Evolutionary conservation across 1,140 invertebrate genomes (phyloP), one percentile per base, ranked within the genome.

Genomic region (Penaeus chinensis): DNA sequence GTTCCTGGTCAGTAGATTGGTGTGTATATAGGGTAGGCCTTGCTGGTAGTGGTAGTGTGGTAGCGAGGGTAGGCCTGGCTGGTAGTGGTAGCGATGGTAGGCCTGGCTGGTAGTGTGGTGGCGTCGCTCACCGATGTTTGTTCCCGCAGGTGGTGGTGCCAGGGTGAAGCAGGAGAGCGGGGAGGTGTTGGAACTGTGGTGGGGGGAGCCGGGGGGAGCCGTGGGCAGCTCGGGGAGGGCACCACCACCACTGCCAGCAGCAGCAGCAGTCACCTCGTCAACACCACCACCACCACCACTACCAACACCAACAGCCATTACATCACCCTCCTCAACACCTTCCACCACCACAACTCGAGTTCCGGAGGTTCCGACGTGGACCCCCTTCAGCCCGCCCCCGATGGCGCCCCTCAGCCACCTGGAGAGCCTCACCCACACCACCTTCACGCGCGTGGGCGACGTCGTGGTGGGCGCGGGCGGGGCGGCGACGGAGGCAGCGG

Each of bases 121-220:
- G 22, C 24, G 20, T 24, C 77, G 42, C 47, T 60, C 19, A 54
- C 54, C 54, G 54, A 54, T 84, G 82, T 84, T 65, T 82, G 79
- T 83, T 83, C 82, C 82, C 69, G 82, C 82, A 84, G 82, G 71
- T 82, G 80, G 60, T 84, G 76, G 63, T 79, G 76, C 47, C 77
- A 63, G 84, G 84, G 63, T 85, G 76, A 85, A 85, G 77, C 84
- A 80, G 63, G 84, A 85, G 61, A 85, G 60, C 84, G 84, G 77
- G 84, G 85, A 87, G 69, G 61, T 86, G 63, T 80, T 85, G 84
- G 80, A 83, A 47, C 32, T 65, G 24, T 82, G 85, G 85, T 87
- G 66, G 80, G 85, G 80, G 69, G 85, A 87, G 54, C 20, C 60
- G 11, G 85, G 71, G 54, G 22, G 24, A 47, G 71, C 61, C 4